Base-by-base conservation (phyloP, 2,113 vertebrate species). In the Gasterosteus nipponicus region DNA sequence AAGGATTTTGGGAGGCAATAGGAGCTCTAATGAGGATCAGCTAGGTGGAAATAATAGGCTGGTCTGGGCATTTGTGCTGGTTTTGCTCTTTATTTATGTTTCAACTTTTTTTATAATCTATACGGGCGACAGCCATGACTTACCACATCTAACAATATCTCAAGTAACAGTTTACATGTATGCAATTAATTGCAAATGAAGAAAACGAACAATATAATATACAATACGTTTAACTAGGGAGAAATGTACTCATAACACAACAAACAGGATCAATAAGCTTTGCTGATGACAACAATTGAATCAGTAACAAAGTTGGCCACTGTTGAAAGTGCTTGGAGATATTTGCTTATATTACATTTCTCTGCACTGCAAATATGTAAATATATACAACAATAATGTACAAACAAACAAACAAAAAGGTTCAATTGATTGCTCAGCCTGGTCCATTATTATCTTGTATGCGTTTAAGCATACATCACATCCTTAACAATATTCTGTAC, bases 91-190 rank as follows among this genome's bases (percentile, higher is more conserved):
- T 73, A 46, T 77, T 72, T 59, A 8, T 22, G 69, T 73, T 73
- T 72, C 29, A 10, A 44, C 7, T 16, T 56, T 44, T 56, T 59
- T 22, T 42, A 47, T 39, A 61, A 72, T 39, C 16, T 67, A 85
- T 59, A 73, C 44, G 61, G 76, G 60, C 64, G 75, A 83, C 65
- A 76, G 31, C 29, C 57, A 65, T 69, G 10, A 80, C 61, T 51
- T 59, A 10, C 67, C 59, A 78, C 77, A 82, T 66, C 22, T 77
- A 81, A 83, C 68, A 66, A 68, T 16, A 86, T 42, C 58, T 78
- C 65, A 73, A 75, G 70, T 85, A 81, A 85, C 64, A 62, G 49
- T 77, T 82, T 42, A 86, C 69, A 86, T 31, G 4, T 44, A 58
- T 68, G 62, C 62, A 51, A 65, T 60, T 41, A 26, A 81, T 22